Evolutionary conservation across 2,888 invertebrate genomes (phyloP), one percentile per base, ranked within the genome.

Genomic region (Drosophila setosimentum): DNA sequence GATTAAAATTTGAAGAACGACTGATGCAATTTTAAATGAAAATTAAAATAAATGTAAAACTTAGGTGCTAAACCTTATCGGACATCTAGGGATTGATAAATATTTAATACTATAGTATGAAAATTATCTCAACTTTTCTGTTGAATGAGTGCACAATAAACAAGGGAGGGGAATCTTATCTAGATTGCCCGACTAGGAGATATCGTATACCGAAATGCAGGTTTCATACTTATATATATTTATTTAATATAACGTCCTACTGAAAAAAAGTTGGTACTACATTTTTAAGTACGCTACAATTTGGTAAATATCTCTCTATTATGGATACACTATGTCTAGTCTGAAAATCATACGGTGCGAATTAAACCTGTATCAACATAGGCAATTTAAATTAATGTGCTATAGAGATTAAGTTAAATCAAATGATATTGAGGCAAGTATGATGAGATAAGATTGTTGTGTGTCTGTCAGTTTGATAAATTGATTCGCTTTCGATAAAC

Each of bases 401-500:
- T 10, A 54, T n/a, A 2, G n/a, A 1, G 11, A 7, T 29, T 11
- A 18, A 27, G 24, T 16, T n/a, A 6, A 21, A 35, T 33, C n/a
- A 35, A 24, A 24, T 59, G 37, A 21, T 69, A 18, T 33, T 37
- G 24, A 16, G 7, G 24, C 2, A 27, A 0, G 13, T 3, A 24
- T 48, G 35, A 35, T 18, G 35, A 42, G 29, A 13, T 55, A 42
- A 32, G 16, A 62, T 21, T 6, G n/a, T 37, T 45, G 16, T 32
- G 7, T 45, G 13, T 11, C 21, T 48, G 58, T 13, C 70, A 33
- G 18, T 27, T 49, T 55, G 70, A 71, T 67, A 32, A 50, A 50
- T 54, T 54, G 35, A 58, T 27, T 16, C 30, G 24, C 50, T 24
- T 7, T n/a, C 8, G 27, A 16, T n/a, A n/a, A n/a, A 4, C 16